phyloP scores from a whole-genome alignment of 2,797 vertebrate species.

The Sylvia borin region DNA sequence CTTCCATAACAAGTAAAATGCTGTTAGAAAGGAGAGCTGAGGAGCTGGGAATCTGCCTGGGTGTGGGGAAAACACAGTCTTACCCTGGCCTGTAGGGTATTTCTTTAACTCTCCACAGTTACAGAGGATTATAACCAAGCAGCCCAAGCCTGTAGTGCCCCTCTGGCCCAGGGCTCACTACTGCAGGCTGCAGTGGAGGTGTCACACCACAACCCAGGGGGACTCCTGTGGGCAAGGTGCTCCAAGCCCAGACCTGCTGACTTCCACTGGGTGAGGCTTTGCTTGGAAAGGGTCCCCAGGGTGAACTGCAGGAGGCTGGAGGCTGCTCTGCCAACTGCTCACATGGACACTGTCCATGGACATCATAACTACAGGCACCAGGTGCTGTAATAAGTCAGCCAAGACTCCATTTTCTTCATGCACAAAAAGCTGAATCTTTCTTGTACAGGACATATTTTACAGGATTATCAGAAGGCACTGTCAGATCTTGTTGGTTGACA shows the following conservation, averaged over 20 bases:
- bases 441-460: background rate
- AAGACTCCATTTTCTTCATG: background rate
- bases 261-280: background rate
- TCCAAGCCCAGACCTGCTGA: background rate
- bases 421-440: background rate
- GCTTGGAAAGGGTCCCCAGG: background rate
- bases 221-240: background rate
- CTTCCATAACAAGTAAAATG: background rate
- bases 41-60: background rate
- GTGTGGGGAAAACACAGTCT: background rate
- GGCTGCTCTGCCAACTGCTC: background rate
- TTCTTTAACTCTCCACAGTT: background rate
- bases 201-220: background rate
- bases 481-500: background rate
- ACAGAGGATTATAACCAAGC: rapidly evolving
- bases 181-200: background rate
- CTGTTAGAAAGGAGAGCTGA: background rate
- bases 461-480: background rate
- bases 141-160: background rate
- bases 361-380: rapidly evolving
- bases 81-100: background rate
- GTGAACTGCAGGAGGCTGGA: background rate
- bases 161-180: background rate
- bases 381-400: background rate
- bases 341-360: rapidly evolving